Percentiles rank a stretch among this genome's conserved stretches.
These are phyloP conservation scores for Madoqua kirkii DNA, from an alignment of 2,113 vertebrate species.

Conservation along the genomic window DNA sequence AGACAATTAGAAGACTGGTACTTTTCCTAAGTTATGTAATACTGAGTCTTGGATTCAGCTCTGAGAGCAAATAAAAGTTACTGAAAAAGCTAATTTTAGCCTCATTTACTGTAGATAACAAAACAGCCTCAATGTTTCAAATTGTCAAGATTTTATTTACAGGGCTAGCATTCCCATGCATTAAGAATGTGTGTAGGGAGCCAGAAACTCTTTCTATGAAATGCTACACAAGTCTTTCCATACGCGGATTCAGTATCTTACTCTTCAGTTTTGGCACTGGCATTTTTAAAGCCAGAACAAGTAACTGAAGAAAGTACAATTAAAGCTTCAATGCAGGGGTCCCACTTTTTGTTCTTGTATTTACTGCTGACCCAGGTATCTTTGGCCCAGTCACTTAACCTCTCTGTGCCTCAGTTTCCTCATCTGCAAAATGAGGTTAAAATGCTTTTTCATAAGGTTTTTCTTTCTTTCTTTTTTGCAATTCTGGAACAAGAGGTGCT, in stretches of 20 bases:
- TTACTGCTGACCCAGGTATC: constrained; percentile 39
- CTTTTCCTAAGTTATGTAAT: constrained; percentile 54
- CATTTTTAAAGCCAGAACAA: constrained; percentile 38
- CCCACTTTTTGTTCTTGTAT: constrained; percentile 19
- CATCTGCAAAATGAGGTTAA: constrained; percentile 72
- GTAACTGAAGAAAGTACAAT: neutral
- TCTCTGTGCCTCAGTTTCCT: constrained; percentile 75
- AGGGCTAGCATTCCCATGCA: constrained; percentile 40
- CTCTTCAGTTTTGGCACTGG: constrained; percentile 22
- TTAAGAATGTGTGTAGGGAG: constrained; percentile 49
- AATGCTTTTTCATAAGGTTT: constrained; percentile 52
- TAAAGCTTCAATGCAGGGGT: constrained; percentile 4
- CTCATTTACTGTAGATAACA: constrained; percentile 63
- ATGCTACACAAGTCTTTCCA: constrained; percentile 11
- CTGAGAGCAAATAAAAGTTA: constrained; percentile 47
- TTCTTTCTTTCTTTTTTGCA: constrained; percentile 47
- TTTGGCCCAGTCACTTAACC: constrained; percentile 66
- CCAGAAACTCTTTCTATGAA: constrained; percentile 49
- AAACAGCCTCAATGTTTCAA: constrained; percentile 55
- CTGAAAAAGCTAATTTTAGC: constrained; percentile 55
- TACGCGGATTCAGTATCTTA: neutral
- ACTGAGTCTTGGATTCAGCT: constrained; percentile 35
- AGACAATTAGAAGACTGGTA: constrained; percentile 9
- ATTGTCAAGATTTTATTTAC: constrained; percentile 48
- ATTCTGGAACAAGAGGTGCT: constrained; percentile 71